These are phyloP conservation scores for Cheirogaleus major DNA, from an alignment of 2,797 vertebrate species.

Conservation along the genomic window DNA sequence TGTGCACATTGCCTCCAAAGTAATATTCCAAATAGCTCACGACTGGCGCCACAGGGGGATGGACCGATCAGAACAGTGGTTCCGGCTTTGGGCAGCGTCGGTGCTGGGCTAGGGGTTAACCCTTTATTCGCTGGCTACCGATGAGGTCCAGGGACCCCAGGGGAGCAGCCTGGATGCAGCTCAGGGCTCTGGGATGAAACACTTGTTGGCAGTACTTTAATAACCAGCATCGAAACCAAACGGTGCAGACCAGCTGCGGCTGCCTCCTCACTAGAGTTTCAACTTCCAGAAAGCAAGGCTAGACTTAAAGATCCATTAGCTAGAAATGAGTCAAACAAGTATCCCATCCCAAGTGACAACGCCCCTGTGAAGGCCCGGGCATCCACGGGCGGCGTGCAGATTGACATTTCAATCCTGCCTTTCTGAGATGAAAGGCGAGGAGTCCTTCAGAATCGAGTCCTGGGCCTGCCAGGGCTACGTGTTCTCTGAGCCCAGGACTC, in stretches of 20 bases:
- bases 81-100: too few relatives aligned
- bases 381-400: accelerated
- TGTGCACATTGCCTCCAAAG: background rate
- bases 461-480: background rate
- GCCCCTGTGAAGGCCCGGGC: too few relatives aligned
- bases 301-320: background rate
- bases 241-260: background rate
- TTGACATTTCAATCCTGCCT: accelerated
- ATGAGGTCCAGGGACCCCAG: background rate
- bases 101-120: background rate
- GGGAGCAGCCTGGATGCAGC: background rate
- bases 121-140: background rate
- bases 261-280: background rate
- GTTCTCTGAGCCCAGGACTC: background rate
- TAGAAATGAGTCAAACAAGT: background rate
- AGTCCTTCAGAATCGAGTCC: accelerated
- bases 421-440: too few relatives aligned
- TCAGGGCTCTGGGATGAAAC: background rate
- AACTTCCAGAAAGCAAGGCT: background rate
- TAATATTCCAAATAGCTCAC: background rate
- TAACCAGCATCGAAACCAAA: background rate
- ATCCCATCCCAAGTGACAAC: background rate
- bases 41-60: background rate
- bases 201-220: background rate
- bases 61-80: background rate